Percentiles rank a stretch among this genome's conserved stretches.
These are phyloP conservation scores for Caenorhabditis sinica DNA, from an alignment of 2,888 invertebrate genomes.

Conservation along the genomic window DNA sequence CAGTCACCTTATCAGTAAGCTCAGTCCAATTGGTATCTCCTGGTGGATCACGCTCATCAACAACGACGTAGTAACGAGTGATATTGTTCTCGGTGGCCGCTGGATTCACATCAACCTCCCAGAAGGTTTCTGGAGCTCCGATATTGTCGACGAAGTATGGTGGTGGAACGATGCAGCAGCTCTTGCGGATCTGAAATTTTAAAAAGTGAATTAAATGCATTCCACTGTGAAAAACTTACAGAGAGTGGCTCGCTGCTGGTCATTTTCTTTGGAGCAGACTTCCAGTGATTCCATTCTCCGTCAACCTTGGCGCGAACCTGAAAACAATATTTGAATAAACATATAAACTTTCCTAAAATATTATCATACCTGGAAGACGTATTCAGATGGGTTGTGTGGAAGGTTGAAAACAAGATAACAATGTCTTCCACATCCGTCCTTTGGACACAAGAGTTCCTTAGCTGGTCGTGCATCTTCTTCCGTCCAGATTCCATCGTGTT, in stretches of 20 bases:
- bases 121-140: conserved; percentile 79
- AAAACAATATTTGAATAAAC: conserved; percentile 7
- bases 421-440: conserved; percentile 82
- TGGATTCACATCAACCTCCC: conserved; percentile 81
- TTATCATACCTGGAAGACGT: conserved; percentile 81
- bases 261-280: conserved; percentile 80
- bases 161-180: conserved; percentile 84
- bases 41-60: conserved; percentile 83
- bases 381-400: conserved; percentile 77
- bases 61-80: conserved; percentile 83
- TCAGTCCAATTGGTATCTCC: conserved; percentile 83
- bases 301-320: conserved; percentile 82
- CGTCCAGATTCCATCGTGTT: conserved; percentile 78
- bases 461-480: conserved; percentile 77
- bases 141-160: conserved; percentile 83
- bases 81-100: conserved; percentile 82
- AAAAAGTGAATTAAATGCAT: neutral
- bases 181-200: conserved; percentile 68
- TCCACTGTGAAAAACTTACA: conserved; percentile 46
- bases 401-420: conserved; percentile 84
- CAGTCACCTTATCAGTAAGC: conserved; percentile 83
- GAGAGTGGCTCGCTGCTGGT: conserved; percentile 76
- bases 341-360: neutral
- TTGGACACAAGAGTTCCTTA: conserved; percentile 73
- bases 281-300: conserved; percentile 83